Base-by-base conservation (phyloP, 2,113 vertebrate genomes). In the Aspidoscelis tigris region DNA sequence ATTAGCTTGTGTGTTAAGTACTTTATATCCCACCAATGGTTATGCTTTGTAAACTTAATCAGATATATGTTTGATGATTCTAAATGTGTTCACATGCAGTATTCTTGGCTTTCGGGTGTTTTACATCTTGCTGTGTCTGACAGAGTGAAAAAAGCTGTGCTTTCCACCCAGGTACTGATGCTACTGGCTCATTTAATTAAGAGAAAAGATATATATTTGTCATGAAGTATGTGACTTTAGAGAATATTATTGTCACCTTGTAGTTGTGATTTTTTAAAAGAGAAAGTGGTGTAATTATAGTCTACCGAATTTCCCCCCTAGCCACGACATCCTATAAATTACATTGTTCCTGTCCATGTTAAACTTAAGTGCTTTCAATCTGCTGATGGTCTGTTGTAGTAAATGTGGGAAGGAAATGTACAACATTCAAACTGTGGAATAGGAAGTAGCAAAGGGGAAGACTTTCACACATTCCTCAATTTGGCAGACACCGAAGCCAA, bases 151-250 rank as follows among this genome's bases (percentile, higher is more conserved):
- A 83, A 78, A 69, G 61, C 58, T 83, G 87, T 87, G 75, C 79
- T 47, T 81, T 18, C 72, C 77, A 76, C 68, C 78, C 33, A 84
- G 82, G 78, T 0, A 0, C 26, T 70, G 76, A 73, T 89, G 26
- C 80, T 83, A 91, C 78, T 87, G 84, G 26, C 50, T 84, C 69
- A 89, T 91, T 43, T 75, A 78, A 83, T 88, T 85, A 86, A 82
- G 61, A 66, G 58, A 22, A 64, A 71, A 21, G 2, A 2, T 82
- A 86, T 68, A 61, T 90, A 43, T 53, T 89, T 69, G 61, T 87
- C 75, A 83, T 26, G 14, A 84, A 82, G 2, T 82, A 2, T 43
- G 66, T 87, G 84, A 70, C 65, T 58, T 76, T 76, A 44, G 72
- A 92, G 85, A 70, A 86, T 61, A 71, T 78, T 75, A 55, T 85